phyloP scores from a whole-genome alignment of 2,113 vertebrate species.

The Brienomyrus brachyistius region DNA sequence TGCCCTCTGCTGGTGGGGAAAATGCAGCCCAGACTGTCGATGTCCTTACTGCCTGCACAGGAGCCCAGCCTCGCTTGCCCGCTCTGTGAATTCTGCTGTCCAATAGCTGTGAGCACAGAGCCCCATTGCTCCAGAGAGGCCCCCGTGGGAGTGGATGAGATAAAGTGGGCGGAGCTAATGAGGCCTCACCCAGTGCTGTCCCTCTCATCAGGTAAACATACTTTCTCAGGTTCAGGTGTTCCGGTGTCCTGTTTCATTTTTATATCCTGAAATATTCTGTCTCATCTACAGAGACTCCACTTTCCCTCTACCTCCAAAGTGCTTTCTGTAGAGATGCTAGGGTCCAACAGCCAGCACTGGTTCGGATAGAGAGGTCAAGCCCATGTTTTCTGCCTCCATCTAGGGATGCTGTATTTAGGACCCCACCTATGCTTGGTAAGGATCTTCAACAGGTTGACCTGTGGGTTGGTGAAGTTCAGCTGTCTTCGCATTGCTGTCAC shows the following conservation, averaged over 20 bases:
- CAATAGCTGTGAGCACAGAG: background rate
- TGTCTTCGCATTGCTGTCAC: background rate
- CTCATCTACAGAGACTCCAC: constrained; percentile 62
- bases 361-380: background rate
- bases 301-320: constrained; percentile 59
- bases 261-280: background rate
- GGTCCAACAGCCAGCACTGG: background rate
- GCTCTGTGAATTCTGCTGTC: background rate
- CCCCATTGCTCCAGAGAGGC: background rate
- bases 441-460: background rate
- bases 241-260: constrained; percentile 15
- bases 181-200: background rate
- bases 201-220: background rate
- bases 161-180: background rate
- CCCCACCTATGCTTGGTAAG: background rate
- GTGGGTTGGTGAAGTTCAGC: background rate
- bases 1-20: background rate
- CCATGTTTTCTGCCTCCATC: background rate
- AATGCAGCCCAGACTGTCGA: background rate
- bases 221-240: background rate
- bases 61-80: background rate
- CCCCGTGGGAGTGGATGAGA: background rate
- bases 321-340: constrained; percentile 45
- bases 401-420: background rate
- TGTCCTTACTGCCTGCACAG: background rate